A percentile compares a stretch with the other conserved stretches of the same genome.
phyloP scores from a whole-genome alignment of 2,113 vertebrate species.

The Azemiops feae region DNA sequence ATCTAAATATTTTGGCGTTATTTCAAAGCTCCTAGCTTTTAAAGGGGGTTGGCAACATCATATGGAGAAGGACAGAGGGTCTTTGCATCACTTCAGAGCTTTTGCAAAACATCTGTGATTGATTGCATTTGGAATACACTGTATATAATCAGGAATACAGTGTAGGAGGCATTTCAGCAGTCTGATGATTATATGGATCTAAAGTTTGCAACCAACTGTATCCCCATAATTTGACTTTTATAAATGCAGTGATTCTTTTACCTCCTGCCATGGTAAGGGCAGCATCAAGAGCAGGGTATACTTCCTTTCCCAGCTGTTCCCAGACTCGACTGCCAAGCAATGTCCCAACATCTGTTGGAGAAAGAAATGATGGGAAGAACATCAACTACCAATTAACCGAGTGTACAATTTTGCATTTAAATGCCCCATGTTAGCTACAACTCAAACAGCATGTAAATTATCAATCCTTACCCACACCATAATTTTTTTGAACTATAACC shows the following conservation, averaged over 20 bases:
- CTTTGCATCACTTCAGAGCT: neutral
- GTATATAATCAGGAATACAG: neutral
- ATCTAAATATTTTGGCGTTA: neutral
- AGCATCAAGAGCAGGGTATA: constrained; percentile 79
- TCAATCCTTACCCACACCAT: neutral
- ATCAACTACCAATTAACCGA: rapidly evolving
- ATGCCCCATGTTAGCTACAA: neutral
- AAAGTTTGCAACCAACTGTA: neutral
- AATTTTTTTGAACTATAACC: neutral
- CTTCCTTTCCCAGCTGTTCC: constrained; percentile 76
- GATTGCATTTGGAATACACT: neutral
- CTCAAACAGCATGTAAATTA: neutral
- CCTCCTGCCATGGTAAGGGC: constrained; percentile 82
- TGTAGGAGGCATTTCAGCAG: neutral
- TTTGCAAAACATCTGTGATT: neutral
- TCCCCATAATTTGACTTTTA: neutral
- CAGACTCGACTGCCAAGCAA: constrained; percentile 83
- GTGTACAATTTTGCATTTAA: neutral
- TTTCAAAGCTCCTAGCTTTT: neutral
- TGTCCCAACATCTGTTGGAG: constrained; percentile 77
- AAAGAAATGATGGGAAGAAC: constrained; percentile 1
- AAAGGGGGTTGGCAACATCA: neutral
- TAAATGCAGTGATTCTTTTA: constrained; percentile 53
- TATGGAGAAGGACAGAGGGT: neutral
- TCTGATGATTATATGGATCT: neutral